Evolutionary conservation across 92 coral and sea anemone species (phyloP).

Genomic region (Epizoanthus illoricatus): DNA sequence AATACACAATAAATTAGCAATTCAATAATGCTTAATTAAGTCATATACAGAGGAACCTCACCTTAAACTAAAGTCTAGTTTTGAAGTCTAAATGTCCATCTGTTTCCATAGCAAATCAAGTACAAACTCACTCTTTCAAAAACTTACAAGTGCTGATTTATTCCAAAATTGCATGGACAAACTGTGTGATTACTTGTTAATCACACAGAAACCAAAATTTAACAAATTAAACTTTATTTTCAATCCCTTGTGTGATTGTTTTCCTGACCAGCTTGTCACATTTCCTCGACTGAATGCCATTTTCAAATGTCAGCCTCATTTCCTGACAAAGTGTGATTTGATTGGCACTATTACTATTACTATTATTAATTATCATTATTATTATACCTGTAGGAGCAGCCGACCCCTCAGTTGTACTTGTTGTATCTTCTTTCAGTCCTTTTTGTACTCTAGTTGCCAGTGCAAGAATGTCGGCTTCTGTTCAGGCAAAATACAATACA

Average conservation of each 20-base stretch:
- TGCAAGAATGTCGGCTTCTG: constrained; percentile 77
- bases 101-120: not conserved
- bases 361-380: not conserved
- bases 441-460: constrained; percentile 91
- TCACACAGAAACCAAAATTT: too few species aligned
- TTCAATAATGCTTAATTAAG: not conserved
- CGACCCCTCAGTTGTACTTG: constrained; percentile 36
- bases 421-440: constrained; percentile 72
- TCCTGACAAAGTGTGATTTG: too few species aligned
- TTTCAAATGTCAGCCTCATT: too few species aligned
- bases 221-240: too few species aligned
- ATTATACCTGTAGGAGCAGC: not conserved
- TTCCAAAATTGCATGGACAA: not conserved
- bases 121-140: not conserved
- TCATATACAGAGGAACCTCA: not conserved
- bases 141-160: not conserved
- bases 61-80: too few species aligned
- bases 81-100: not conserved
- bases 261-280: too few species aligned
- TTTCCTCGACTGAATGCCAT: too few species aligned
- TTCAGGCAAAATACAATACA: not conserved
- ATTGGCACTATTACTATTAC: too few species aligned
- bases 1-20: not conserved
- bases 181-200: not conserved
- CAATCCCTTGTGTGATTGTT: too few species aligned